phyloP scores from a whole-genome alignment of 2,888 invertebrate species.

The Yponomeuta cagnagella region DNA sequence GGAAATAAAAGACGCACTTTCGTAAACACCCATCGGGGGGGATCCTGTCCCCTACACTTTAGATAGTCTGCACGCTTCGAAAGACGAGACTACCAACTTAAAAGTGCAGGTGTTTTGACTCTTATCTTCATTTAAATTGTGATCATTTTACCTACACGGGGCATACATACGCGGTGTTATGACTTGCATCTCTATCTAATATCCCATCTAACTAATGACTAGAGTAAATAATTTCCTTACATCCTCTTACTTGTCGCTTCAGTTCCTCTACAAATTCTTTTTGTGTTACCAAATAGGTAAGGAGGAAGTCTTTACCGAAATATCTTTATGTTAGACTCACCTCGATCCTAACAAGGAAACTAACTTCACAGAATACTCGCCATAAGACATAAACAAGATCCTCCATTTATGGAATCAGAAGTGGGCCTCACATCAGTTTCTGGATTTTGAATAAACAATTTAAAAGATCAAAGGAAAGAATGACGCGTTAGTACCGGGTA shows the following conservation, averaged over 20 bases:
- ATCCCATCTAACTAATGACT: constrained; percentile 31
- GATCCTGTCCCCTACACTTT: constrained; percentile 46
- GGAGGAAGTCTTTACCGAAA: constrained; percentile 5
- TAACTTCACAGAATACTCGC: constrained; percentile 21
- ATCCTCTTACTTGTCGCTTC: no score
- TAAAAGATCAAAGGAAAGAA: constrained; percentile 1
- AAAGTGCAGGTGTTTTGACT: constrained; percentile 25
- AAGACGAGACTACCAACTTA: constrained; percentile 44
- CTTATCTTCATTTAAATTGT: constrained; percentile 37
- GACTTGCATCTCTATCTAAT: constrained; percentile 61
- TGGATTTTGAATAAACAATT: neutral
- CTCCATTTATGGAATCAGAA: constrained; percentile 41
- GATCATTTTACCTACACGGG: constrained; percentile 52
- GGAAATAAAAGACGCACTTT: neutral
- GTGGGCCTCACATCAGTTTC: constrained; percentile 27
- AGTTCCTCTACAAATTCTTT: no score
- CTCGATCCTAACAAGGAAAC: constrained; percentile 39
- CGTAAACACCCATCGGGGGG: neutral
- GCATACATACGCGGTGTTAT: constrained; percentile 61
- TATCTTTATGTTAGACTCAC: constrained; percentile 23
- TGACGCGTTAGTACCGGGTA: constrained; percentile 7
- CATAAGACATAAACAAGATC: constrained; percentile 33
- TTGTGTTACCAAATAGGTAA: neutral
- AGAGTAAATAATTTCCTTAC: no score
- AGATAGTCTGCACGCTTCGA: constrained; percentile 48